phyloP scores from a whole-genome alignment of 2,888 invertebrate species.

The Andricus curvator region DNA sequence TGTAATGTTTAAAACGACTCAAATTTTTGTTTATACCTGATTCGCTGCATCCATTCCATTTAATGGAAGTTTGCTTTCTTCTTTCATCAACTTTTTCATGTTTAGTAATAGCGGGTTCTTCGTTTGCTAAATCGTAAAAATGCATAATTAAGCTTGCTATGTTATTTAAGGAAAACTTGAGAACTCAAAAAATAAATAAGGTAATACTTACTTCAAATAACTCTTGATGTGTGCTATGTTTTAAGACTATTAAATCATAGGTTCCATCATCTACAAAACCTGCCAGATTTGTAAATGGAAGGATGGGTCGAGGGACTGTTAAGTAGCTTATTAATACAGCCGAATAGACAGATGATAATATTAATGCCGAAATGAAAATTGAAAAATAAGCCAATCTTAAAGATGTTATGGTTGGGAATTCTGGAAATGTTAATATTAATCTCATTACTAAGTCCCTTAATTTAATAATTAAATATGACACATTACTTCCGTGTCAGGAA shows the following conservation, averaged over 20 bases:
- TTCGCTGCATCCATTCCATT: not conserved
- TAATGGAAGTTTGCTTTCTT: not conserved
- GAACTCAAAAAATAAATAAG: not conserved
- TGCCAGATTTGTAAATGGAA: conserved; percentile 54
- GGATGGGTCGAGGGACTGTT: conserved; percentile 15
- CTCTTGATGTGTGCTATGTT: not conserved
- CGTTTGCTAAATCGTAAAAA: not conserved
- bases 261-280: conserved; percentile 54
- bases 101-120: conserved; percentile 1
- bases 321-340: conserved; percentile 33
- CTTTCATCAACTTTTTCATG: conserved; percentile 22
- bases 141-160: not conserved
- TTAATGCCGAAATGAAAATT: conserved; percentile 59
- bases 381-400: conserved; percentile 65
- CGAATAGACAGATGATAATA: conserved; percentile 29
- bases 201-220: not conserved
- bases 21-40: not conserved
- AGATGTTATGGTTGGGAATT: conserved; percentile 61
- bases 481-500: not conserved
- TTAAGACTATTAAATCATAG: conserved; percentile 50
- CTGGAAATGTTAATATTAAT: conserved; percentile 40
- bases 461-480: too few species aligned
- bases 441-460: not conserved
- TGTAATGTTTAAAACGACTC: too few species aligned
- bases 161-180: too few species aligned